Evolutionary conservation across 2,113 vertebrate species (phyloP).

Genomic region (Acinonyx jubatus): DNA sequence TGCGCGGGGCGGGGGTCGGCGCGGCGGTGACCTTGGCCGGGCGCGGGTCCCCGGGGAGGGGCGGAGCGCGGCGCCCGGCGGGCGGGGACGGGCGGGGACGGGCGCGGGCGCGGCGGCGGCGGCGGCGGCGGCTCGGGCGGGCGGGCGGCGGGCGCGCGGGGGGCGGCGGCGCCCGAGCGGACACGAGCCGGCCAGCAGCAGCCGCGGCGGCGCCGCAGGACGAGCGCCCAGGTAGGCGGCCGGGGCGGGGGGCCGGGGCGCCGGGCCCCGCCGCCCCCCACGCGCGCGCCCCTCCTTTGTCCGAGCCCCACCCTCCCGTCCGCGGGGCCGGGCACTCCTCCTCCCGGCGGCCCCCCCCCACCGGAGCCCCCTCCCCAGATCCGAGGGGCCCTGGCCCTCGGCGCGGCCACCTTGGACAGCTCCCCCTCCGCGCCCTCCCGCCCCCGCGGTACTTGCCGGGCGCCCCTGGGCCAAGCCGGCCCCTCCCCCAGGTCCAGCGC

Average conservation of each 20-base stretch:
- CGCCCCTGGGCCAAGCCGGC: background rate
- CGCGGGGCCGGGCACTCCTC: background rate
- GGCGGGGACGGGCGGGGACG: constrained; percentile 44
- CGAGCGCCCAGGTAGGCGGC: constrained; percentile 52
- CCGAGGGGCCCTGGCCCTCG: background rate
- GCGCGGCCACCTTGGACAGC: constrained; percentile 3
- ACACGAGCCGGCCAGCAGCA: constrained; percentile 8
- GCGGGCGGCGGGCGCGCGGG: constrained; percentile 22
- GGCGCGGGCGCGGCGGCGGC: constrained; percentile 40
- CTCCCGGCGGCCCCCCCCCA: background rate
- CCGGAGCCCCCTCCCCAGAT: background rate
- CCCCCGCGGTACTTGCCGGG: background rate
- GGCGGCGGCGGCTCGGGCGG: background rate
- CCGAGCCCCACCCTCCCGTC: background rate
- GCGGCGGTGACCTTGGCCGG: constrained; percentile 47
- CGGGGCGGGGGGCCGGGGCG: background rate
- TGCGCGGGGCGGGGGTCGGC: background rate
- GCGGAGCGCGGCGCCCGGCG: constrained; percentile 52
- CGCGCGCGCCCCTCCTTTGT: background rate
- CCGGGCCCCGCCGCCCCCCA: background rate
- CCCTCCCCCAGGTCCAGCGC: background rate
- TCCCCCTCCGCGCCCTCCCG: background rate
- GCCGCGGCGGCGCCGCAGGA: constrained; percentile 53
- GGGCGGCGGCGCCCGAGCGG: constrained; percentile 46
- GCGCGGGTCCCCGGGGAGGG: constrained; percentile 57